Percentiles rank a stretch among this genome's conserved stretches.
phyloP scores from a whole-genome alignment of 2,888 invertebrate species.

The Leucophenga maculata region DNA sequence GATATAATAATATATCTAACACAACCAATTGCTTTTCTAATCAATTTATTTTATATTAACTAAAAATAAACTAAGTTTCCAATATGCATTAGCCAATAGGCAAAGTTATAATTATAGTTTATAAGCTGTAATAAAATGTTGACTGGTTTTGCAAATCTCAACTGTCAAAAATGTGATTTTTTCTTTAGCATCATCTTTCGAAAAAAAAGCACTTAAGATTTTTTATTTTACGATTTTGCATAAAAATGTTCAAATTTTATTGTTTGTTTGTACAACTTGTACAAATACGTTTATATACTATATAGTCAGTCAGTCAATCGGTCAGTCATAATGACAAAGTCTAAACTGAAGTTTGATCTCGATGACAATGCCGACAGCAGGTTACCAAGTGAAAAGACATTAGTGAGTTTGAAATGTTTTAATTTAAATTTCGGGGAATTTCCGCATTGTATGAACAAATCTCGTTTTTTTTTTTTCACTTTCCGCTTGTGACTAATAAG shows the following conservation, averaged over 20 bases:
- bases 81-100: neutral
- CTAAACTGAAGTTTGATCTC: neutral
- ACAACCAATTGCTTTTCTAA: neutral
- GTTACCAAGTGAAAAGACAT: neutral
- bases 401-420: neutral
- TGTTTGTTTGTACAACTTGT: neutral
- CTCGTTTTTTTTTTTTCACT: neutral
- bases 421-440: constrained; percentile 2
- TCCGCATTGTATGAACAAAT: constrained; percentile 12
- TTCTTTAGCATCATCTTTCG: no score
- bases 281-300: no score
- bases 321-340: constrained; percentile 4
- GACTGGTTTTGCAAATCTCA: neutral
- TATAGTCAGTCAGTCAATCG: no score
- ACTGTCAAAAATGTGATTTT: neutral
- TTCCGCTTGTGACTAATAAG: constrained; percentile 4
- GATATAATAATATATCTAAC: no score
- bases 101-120: neutral
- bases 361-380: neutral
- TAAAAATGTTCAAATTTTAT: constrained; percentile 1
- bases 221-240: neutral
- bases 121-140: neutral
- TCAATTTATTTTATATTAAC: neutral
- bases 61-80: no score
- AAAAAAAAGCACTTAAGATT: neutral